Evolutionary conservation across 2,888 invertebrate species (phyloP), one percentile per base, ranked within the genome.

Genomic region (Ametastegia equiseti): DNA sequence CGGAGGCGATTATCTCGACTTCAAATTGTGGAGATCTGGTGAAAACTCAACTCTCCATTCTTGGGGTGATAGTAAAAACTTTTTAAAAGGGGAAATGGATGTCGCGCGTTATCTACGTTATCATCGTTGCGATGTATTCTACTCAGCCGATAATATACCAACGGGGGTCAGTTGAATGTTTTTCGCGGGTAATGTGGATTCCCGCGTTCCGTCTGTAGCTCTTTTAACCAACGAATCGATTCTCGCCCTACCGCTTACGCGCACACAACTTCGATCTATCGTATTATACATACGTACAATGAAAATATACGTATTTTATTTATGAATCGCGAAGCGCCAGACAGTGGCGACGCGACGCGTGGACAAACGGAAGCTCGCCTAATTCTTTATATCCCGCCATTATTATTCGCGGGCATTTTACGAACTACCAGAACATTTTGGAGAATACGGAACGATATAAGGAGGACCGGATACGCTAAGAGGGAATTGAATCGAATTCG

Each of bases 321-420:
- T 42, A 42, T 9, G 5, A 42, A 57, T 50, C 42, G 15, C 33
- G 11, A 15, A 9, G 3, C 30, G 36, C 54, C 75, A 45, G 71
- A 23, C 23, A 42, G 75, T 75, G 75, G 75, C 75, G 75, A 42
- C 71, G 71, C 71, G 13, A 30, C 45, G n/a, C 71, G 42, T 71
- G 13, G 36, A 2, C 15, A 9, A 11, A 39, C 39, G 3, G 65
- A 65, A 65, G 65, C 65, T 65, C 9, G 19, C 19, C 36, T 36
- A 39, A 19, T 65, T 65, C 65, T 15, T 7, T 33, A 65, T 30
- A 60, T 5, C 23, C 15, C n/a, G n/a, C n/a, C n/a, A n/a, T n/a
- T n/a, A n/a, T 27, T 27, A 23, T 60, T 27, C 27, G 27, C 4
- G 27, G 7, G 23, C 60, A 15, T 42, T 9, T 5, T 6, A 42